Percentiles rank a stretch among this genome's conserved stretches.
Evolutionary conservation across 2,797 vertebrate species (phyloP).

Genomic region (Brachymystax lenok): DNA sequence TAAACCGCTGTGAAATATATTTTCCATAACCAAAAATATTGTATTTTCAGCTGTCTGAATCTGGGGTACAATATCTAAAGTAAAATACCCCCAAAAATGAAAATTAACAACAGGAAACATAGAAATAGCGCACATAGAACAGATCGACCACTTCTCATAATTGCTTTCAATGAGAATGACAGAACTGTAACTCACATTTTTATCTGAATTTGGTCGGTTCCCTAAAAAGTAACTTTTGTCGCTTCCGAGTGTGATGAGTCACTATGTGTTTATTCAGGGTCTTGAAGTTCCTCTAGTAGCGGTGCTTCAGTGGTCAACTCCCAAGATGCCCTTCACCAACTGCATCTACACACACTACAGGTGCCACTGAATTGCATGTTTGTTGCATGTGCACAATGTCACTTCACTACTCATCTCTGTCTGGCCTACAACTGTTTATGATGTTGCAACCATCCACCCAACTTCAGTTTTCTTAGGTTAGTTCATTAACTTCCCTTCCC

Average conservation of each 20-base stretch:
- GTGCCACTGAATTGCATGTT: slow-evolving; percentile 31
- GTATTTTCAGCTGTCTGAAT: too few relatives aligned
- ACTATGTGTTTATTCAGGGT: slow-evolving; percentile 70
- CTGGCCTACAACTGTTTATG: background rate
- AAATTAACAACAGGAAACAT: too few relatives aligned
- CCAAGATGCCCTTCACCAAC: slow-evolving; percentile 90
- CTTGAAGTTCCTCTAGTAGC: slow-evolving; percentile 91
- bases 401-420: background rate
- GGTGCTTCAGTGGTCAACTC: slow-evolving; percentile 90
- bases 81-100: too few relatives aligned
- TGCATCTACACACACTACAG: slow-evolving; percentile 93
- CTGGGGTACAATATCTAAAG: too few relatives aligned
- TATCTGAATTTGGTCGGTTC: too few relatives aligned
- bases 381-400: background rate
- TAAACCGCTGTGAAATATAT: too few relatives aligned
- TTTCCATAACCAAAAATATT: too few relatives aligned
- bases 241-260: background rate
- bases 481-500: background rate
- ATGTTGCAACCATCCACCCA: background rate
- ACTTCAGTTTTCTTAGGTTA: background rate
- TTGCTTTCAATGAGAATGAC: too few relatives aligned
- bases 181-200: too few relatives aligned
- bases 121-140: too few relatives aligned
- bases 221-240: background rate
- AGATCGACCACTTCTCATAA: too few relatives aligned